These are phyloP conservation scores for Drosophila kokeensis DNA, from an alignment of 2,888 invertebrate genomes.

Conservation along the genomic window DNA sequence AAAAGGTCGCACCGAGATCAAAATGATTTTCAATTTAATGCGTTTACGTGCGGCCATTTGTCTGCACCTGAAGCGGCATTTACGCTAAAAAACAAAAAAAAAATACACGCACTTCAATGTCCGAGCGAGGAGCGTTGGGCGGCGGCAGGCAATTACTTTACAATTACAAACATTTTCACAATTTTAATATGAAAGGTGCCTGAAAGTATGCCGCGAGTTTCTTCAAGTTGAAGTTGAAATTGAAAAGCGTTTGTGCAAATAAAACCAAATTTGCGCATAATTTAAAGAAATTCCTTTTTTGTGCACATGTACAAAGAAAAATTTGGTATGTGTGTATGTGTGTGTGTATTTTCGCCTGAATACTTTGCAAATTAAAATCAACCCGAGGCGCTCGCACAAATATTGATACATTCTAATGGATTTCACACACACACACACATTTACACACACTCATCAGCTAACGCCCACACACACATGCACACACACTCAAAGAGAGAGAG, in stretches of 20 bases:
- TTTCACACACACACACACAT: conserved; percentile 48
- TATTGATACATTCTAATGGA: conserved; percentile 82
- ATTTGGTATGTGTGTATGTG: conserved; percentile 16
- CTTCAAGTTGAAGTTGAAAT: conserved; percentile 43
- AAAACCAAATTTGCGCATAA: conserved; percentile 71
- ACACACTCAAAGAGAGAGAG: background rate
- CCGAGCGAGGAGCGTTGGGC: background rate
- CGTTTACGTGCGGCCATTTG: conserved; percentile 79
- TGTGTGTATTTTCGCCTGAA: conserved; percentile 34
- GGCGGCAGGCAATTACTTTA: conserved; percentile 67
- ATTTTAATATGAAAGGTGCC: conserved; percentile 39
- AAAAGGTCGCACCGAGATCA: conserved; percentile 71
- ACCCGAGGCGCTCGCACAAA: conserved; percentile 75
- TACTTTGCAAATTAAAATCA: conserved; percentile 77
- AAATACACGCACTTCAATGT: background rate
- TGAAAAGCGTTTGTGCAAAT: conserved; percentile 68
- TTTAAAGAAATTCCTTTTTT: conserved; percentile 53
- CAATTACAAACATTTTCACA: conserved; percentile 59
- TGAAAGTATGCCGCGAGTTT: conserved; percentile 55
- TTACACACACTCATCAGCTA: conserved; percentile 6
- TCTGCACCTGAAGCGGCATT: conserved; percentile 56
- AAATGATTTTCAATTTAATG: conserved; percentile 83
- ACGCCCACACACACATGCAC: conserved; percentile 12
- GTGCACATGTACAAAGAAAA: background rate
- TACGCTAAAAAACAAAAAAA: conserved; percentile 13